phyloP scores from a whole-genome alignment of 2,113 vertebrate genomes.

The Aplodontia rufa region DNA sequence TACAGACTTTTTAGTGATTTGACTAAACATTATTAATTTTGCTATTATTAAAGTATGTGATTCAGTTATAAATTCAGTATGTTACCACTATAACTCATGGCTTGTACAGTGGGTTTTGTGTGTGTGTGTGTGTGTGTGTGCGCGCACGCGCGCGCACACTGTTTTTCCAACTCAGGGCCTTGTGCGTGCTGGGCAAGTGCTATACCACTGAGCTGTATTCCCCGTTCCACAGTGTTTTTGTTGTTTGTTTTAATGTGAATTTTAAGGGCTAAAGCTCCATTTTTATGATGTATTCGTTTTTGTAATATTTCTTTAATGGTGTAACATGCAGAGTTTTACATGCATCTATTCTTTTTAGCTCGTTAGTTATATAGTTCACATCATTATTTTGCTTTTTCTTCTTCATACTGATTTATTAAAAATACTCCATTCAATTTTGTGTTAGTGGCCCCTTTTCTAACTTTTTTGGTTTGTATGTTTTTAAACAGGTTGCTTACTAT shows the following conservation, averaged over 20 bases:
- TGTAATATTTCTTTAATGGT: neutral
- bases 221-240: neutral
- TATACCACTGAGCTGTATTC: neutral
- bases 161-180: neutral
- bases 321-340: neutral
- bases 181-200: neutral
- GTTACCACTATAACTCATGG: neutral
- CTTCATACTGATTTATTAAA: neutral
- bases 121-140: too few species aligned
- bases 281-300: neutral
- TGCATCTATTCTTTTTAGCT: neutral
- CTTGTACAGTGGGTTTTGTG: neutral
- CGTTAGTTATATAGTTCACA: neutral
- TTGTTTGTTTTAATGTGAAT: neutral
- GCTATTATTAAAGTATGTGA: neutral
- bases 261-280: neutral
- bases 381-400: conserved; percentile 29
- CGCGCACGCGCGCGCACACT: too few species aligned
- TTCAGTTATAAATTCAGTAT: conserved; percentile 5
- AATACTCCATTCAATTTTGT: neutral
- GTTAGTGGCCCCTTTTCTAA: neutral
- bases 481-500: neutral
- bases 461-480: neutral
- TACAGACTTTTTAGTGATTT: neutral
- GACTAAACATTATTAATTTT: neutral